phyloP scores from a whole-genome alignment of 2,113 vertebrate species.

The Istiophorus platypterus region DNA sequence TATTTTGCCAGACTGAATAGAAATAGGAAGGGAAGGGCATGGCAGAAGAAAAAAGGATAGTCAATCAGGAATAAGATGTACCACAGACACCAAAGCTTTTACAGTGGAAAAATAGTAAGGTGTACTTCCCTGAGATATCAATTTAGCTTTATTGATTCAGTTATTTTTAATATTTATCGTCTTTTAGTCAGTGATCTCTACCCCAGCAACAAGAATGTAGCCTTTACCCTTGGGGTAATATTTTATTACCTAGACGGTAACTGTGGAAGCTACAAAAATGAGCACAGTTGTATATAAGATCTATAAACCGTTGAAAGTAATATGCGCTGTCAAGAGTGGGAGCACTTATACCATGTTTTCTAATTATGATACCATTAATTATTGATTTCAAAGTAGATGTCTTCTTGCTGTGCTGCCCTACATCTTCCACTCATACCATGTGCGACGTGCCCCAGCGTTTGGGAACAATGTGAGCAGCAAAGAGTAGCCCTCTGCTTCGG shows the following conservation, averaged over 20 bases:
- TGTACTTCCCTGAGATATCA: conserved; percentile 59
- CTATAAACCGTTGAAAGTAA: conserved; percentile 2
- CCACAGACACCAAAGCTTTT: conserved; percentile 59
- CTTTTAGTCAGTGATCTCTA: conserved; percentile 43
- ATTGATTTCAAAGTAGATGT: conserved; percentile 26
- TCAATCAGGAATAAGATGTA: conserved; percentile 59
- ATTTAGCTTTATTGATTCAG: conserved; percentile 68
- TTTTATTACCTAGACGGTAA: conserved; percentile 22
- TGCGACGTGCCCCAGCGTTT: not conserved
- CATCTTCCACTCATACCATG: conserved; percentile 7
- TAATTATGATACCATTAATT: conserved; percentile 45
- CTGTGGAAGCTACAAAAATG: not conserved
- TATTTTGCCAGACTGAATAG: conserved; percentile 24
- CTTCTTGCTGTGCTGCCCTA: conserved; percentile 6
- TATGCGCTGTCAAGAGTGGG: not conserved
- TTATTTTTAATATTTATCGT: conserved; percentile 26
- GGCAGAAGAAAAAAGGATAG: conserved; percentile 25
- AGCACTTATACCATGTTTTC: not conserved
- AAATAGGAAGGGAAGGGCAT: conserved; percentile 38
- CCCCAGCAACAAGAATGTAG: conserved; percentile 27
- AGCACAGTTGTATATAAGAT: conserved; percentile 4
- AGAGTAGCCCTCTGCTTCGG: conserved; percentile 13
- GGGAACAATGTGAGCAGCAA: conserved; percentile 9
- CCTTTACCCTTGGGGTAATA: not conserved
- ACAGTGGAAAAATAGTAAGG: conserved; percentile 57